Base-by-base conservation (phyloP, 2,113 vertebrate genomes). In the Sinocyclocheilus rhinocerous region DNA sequence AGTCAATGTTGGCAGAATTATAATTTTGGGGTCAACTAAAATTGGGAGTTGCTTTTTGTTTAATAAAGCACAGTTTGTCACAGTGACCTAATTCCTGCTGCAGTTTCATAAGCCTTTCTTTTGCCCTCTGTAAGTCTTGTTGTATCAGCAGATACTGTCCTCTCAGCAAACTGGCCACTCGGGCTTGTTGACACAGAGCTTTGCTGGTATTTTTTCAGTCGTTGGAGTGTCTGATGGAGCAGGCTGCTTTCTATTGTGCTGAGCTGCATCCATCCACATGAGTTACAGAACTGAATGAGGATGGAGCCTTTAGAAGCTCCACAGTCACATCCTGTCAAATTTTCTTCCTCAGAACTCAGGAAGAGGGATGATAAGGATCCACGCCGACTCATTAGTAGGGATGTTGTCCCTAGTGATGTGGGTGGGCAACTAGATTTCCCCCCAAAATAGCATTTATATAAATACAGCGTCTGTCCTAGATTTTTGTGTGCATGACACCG, bases 321-420 rank as follows among this genome's bases (percentile, higher is more conserved):
- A 93, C 87, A 88, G 87, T 90, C 91, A 93, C 91, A 90, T 94
- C 91, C 93, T 91, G 91, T 88, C 45, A 72, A 84, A 84, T 77
- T 72, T 83, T 89, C 88, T 92, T 88, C 78, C 89, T 89, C 90
- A 33, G 90, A 87, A 36, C 89, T 77, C 65, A 89, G 91, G 93
- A 92, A 94, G 92, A 90, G 85, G 89, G 85, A 87, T 73, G 92
- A 95, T 94, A 93, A 79, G 82, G 36, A 94, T 94, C 93, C 91
- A 85, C 55, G 91, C 81, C 36, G 29, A 83, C 63, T 33, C 24
- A 82, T 82, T 70, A 82, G 63, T 26, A 50, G 16, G 33, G 42
- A 85, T 72, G 70, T 48, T 78, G 11, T 84, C 81, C 67, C 81
- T 59, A 59, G 18, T 73, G 69, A 73, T 73, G 50, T 84, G 81